Base-by-base conservation (phyloP, 2,113 vertebrate genomes). In the Sturnira hondurensis region DNA sequence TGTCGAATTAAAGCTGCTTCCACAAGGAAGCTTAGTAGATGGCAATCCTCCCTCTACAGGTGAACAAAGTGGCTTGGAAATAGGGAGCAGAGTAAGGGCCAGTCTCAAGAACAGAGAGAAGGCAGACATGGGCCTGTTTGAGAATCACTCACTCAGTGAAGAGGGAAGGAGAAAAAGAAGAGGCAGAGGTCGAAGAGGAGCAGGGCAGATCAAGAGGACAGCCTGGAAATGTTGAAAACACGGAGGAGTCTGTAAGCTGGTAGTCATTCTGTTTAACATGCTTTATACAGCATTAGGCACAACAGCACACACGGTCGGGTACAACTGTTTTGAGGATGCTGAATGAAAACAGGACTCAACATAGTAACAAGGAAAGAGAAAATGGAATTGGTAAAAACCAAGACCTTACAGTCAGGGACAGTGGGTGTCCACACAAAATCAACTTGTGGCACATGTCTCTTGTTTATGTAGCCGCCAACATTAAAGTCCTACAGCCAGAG, bases 401-500 rank as follows among this genome's bases (percentile, higher is more conserved):
- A 63, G 15, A 65, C 43, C 85, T 92, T 84, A 63, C 2, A 89
- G 85, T 61, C 63, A 78, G 76, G 41, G 45, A 82, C 33, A 78
- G 36, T 58, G 45, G 28, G 78, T 52, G 38, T 82, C 41, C 82
- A 86, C 16, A 77, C 68, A 70, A 97, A 92, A 74, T 54, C 90
- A 61, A n/a, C 26, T 3, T 74, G 89, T 94, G 78, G 91, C 88
- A 54, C 65, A 31, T 50, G 92, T 97, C 88, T 76, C 90, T 92
- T 71, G 93, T 98, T 97, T 97, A 97, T 97, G 97, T 41, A 98
- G 97, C 36, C 0, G 0, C 31, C 0, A 97, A 97, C 95, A 87
- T 98, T 97, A 96, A 98, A 98, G 84, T 78, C 86, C 67, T 94
- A 93, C 89, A 95, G 97, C 96, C 93, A 96, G 84, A 80, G 91